Base-by-base conservation (phyloP, 2,888 invertebrate genomes). In the Polydrusus tereticollis region DNA sequence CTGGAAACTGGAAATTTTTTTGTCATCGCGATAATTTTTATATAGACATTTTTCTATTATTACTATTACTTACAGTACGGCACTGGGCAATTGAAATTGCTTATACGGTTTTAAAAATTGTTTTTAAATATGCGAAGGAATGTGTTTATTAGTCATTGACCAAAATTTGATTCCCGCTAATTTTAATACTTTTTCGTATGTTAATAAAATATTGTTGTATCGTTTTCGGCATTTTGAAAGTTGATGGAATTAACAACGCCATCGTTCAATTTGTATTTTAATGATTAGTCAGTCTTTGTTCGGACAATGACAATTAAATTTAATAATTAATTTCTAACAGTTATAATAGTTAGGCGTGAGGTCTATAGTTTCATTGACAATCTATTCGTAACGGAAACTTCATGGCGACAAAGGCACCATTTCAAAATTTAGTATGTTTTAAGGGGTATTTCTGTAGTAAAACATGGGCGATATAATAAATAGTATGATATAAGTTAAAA, bases 181-280 rank as follows among this genome's bases (percentile, higher is more conserved):
- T 65, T 65, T 57, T 8, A 69, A 58, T 69, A 63, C 23, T 52
- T 63, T 62, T 69, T 69, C 43, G 45, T 63, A 62, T 69, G 55
- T 18, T 38, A 67, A 63, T 55, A 50, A 59, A 23, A 43, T 43
- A 58, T 38, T 16, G 45, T 57, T 45, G n/a, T 47, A 66, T 66
- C 58, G 18, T 47, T 47, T 63, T 36, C 16, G 33, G 14, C 50
- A 26, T 55, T 55, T 55, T 55, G 29, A 55, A 55, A 55, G 52
- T 29, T 29, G 29, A 26, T 12, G 47, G 47, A 52, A 55, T 55
- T 33, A 29, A 5, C 21, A 50, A 47, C 47, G 47, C 47, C 12
- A 47, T 23, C n/a, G 20, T 55, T 8, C 50, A 52, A 26, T 26
- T 55, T 29, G 12, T 29, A 29, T 55, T 55, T 55, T 16, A 21